Base-by-base conservation (phyloP, 2,113 vertebrate genomes). In the Periophthalmodon schlosseri region DNA sequence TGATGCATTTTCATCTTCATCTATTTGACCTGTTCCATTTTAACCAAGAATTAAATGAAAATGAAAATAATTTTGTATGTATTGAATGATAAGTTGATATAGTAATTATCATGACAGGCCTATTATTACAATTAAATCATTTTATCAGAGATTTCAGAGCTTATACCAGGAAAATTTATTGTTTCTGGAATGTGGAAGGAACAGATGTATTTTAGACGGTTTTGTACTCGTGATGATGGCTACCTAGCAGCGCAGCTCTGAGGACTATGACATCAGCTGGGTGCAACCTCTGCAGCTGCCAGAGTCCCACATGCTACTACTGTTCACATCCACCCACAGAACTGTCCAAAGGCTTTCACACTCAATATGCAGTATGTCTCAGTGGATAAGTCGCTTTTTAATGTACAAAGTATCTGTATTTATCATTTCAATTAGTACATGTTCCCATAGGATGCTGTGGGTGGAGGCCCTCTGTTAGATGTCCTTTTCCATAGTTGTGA, bases 201-300 rank as follows among this genome's bases (percentile, higher is more conserved):
- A 85, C 79, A 88, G 72, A 83, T 84, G 75, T 77, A 64, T 64
- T 36, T 20, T 34, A 78, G n/a, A 61, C 63, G 50, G 73, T 52
- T 58, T 76, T 75, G 72, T 47, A 56, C 73, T 68, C 64, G 69
- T 58, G 84, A 68, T 66, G 72, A 72, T 75, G 58, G 33, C 63
- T 18, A 46, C 66, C 84, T 81, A 79, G 81, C 79, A 86, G 71
- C 86, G 73, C 75, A 76, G 50, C 47, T 67, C 28, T 44, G 56
- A 80, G 39, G 77, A 76, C 78, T 20, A 87, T 91, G 89, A 91
- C 85, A 80, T 89, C 89, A 91, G 52, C 81, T 88, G 86, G 90
- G 90, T 84, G 90, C 84, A 78, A 88, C 89, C 84, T 74, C 39
- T 78, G 57, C 69, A 64, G 71, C 80, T 89, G 84, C 90, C 87